Evolutionary conservation across 2,113 vertebrate species (phyloP).

Genomic region (Ranitomeya variabilis): DNA sequence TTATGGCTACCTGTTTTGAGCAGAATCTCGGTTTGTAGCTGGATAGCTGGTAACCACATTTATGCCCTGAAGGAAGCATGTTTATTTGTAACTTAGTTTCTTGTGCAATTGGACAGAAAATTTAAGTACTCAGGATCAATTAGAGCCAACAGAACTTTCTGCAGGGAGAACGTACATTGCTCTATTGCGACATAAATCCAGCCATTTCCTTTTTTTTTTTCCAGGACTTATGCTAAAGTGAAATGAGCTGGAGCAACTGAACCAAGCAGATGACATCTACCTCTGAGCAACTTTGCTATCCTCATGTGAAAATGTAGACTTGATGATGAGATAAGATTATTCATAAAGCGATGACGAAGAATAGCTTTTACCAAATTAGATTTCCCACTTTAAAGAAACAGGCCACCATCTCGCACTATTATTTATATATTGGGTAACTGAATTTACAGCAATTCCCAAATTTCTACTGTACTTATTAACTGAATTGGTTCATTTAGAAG

Average conservation of each 20-base stretch:
- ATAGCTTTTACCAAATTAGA: not conserved
- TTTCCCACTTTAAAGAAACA: not conserved
- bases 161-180: slow-evolving; percentile 10
- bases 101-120: slow-evolving; percentile 37
- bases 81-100: slow-evolving; percentile 47
- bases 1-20: slow-evolving; percentile 45
- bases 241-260: slow-evolving; percentile 22
- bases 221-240: not conserved
- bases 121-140: slow-evolving; percentile 44
- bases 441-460: not conserved
- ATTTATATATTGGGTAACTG: not conserved
- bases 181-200: slow-evolving; percentile 22
- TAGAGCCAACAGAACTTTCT: slow-evolving; percentile 33
- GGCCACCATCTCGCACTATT: not conserved
- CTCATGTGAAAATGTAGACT: not conserved
- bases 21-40: slow-evolving; percentile 7
- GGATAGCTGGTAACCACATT: not conserved
- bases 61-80: slow-evolving; percentile 48
- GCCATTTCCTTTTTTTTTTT: slow-evolving; percentile 27
- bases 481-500: not conserved
- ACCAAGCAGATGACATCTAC: slow-evolving; percentile 32
- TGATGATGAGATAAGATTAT: slow-evolving; percentile 10
- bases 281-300: not conserved
- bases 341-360: not conserved
- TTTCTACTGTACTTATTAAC: not conserved